Evolutionary conservation across 2,113 vertebrate genomes (phyloP).

Genomic region (Cranoglanis bouderius): DNA sequence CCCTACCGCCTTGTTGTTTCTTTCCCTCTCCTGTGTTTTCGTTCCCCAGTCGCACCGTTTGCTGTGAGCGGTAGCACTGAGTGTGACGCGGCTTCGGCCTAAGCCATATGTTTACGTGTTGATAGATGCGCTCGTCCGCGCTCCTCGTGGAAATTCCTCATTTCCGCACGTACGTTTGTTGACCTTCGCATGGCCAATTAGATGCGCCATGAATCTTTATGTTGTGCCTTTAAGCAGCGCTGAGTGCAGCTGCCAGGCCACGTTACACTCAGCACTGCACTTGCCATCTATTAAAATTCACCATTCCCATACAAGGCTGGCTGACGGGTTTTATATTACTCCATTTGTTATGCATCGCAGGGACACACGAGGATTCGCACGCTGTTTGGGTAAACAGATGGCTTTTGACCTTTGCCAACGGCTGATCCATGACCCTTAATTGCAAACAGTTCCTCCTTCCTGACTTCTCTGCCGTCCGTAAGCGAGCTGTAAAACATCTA

Average conservation of each 20-base stretch:
- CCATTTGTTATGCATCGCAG: neutral
- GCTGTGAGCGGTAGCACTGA: neutral
- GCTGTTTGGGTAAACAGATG: slow-evolving; percentile 31
- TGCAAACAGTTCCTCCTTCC: neutral
- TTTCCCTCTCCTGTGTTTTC: neutral
- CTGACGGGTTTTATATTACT: slow-evolving; percentile 14
- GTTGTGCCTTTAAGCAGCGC: slow-evolving; percentile 20
- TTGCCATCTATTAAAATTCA: slow-evolving; percentile 44
- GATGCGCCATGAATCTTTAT: slow-evolving; percentile 43
- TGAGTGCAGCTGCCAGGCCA: slow-evolving; percentile 29
- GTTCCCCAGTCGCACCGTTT: neutral
- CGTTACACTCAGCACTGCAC: slow-evolving; percentile 11
- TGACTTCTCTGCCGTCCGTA: neutral
- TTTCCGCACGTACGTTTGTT: slow-evolving; percentile 42
- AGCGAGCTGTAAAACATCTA: neutral
- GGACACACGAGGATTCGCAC: slow-evolving; percentile 1
- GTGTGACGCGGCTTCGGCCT: neutral
- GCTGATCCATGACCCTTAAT: slow-evolving; percentile 20
- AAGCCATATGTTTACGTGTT: slow-evolving; percentile 34
- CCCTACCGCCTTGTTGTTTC: neutral
- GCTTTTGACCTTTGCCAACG: slow-evolving; percentile 28
- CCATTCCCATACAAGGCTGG: neutral
- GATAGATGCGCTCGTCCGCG: slow-evolving; percentile 29
- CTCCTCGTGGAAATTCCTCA: slow-evolving; percentile 3
- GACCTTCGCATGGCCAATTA: slow-evolving; percentile 55